Evolutionary conservation across 2,888 invertebrate genomes (phyloP).

Genomic region (Tiliacea aurago): DNA sequence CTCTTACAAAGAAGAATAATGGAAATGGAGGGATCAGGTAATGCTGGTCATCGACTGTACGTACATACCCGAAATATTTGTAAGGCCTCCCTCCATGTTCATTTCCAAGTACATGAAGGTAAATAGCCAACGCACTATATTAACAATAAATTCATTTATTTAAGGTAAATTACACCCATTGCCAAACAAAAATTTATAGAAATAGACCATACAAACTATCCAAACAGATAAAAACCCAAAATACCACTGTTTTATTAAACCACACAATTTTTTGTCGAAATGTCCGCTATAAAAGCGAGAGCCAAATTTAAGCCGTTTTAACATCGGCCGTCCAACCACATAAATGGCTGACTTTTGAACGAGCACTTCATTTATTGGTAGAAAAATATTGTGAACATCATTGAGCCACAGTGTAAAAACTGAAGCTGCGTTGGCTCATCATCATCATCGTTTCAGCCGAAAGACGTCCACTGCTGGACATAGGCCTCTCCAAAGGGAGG

Average conservation of each 20-base stretch:
- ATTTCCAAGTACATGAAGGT: background rate
- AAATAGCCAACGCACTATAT: slow-evolving; percentile 34
- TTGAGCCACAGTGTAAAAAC: background rate
- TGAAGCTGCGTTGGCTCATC: no score
- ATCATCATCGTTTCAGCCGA: no score
- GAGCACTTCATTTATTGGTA: background rate
- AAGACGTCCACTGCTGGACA: no score
- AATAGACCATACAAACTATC: no score
- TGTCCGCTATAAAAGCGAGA: slow-evolving; percentile 6
- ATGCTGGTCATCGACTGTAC: no score
- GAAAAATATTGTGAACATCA: background rate
- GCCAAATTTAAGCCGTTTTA: slow-evolving; percentile 12
- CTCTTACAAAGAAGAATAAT: no score
- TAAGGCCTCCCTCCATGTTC: slow-evolving; percentile 22
- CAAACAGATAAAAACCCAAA: no score
- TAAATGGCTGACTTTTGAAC: background rate
- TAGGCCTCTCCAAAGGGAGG: no score
- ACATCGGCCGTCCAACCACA: background rate
- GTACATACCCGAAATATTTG: slow-evolving; percentile 18
- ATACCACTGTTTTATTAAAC: slow-evolving; percentile 50
- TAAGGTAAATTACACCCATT: no score
- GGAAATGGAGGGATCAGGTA: no score
- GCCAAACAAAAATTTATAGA: no score
- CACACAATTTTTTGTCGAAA: slow-evolving; percentile 23
- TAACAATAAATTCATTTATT: no score